These are phyloP conservation scores for Chaetura pelagica DNA, from an alignment of 2,113 vertebrate species.

Conservation along the genomic window DNA sequence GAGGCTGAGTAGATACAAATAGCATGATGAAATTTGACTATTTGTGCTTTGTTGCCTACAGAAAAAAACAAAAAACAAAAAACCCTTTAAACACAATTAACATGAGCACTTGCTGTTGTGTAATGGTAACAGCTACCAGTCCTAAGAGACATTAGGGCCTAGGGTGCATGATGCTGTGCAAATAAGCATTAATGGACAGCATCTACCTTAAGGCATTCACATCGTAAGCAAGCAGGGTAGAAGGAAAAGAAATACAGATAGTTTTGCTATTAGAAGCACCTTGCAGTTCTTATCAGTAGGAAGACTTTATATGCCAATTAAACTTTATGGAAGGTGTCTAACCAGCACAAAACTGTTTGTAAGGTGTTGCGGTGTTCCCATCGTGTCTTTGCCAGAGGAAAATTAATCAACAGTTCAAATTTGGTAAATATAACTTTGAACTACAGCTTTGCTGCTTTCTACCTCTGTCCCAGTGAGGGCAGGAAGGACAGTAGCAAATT, in stretches of 20 bases:
- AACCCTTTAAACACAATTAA: not conserved
- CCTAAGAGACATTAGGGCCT: not conserved
- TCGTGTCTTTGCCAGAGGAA: not conserved
- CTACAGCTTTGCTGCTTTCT: not conserved
- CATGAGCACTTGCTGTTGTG: accelerated
- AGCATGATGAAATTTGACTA: not conserved
- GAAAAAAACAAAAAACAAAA: not conserved
- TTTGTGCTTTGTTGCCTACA: not conserved
- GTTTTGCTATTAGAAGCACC: not conserved
- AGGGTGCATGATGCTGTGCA: not conserved
- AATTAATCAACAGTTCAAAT: not conserved
- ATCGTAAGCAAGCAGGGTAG: not conserved
- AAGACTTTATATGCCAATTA: not conserved
- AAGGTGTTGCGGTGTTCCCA: not conserved
- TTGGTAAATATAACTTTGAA: not conserved
- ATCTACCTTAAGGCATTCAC: not conserved
- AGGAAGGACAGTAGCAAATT: not conserved
- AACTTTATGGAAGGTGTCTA: not conserved
- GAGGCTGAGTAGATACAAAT: not conserved
- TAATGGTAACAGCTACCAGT: not conserved
- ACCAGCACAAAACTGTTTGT: not conserved
- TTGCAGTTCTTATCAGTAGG: not conserved
- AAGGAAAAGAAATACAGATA: not conserved
- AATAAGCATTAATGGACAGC: not conserved
- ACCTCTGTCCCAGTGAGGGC: not conserved